phyloP scores from a whole-genome alignment of 2,888 invertebrate species.

The Calameuta filiformis region DNA sequence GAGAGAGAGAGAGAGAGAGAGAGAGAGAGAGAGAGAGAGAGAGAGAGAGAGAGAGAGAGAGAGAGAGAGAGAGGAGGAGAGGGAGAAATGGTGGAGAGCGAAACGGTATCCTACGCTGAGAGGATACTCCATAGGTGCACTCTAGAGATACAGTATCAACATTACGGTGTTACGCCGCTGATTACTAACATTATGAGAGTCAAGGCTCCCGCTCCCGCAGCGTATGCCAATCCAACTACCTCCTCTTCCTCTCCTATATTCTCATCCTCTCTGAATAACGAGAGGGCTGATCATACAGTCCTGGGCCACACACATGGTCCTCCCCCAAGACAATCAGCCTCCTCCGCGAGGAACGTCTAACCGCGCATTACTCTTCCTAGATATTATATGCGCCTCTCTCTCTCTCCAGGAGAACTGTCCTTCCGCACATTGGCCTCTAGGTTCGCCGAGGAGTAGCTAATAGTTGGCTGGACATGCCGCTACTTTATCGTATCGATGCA shows the following conservation, averaged over 20 bases:
- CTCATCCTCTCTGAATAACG: background rate
- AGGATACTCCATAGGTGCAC: background rate
- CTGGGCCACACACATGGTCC: background rate
- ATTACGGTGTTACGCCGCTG: conserved; percentile 1
- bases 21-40: too few relatives aligned
- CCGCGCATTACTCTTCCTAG: background rate
- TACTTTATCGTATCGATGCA: background rate
- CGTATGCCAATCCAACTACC: background rate
- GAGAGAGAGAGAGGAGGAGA: too few relatives aligned
- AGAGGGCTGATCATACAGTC: background rate
- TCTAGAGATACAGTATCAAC: background rate
- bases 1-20: too few relatives aligned
- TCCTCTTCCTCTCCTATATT: background rate
- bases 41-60: too few relatives aligned
- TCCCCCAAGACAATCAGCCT: background rate
- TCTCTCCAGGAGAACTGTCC: background rate
- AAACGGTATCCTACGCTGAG: background rate
- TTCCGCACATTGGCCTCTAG: background rate
- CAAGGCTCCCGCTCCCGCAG: background rate
- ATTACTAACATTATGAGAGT: conserved; percentile 4
- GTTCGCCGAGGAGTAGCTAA: background rate
- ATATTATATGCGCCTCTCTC: background rate
- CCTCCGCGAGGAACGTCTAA: background rate
- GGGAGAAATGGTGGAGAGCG: background rate
- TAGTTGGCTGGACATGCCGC: background rate